Conservation (phyloP, 2,888 invertebrate genomes). For the Cerceris ruficornis region DNA sequence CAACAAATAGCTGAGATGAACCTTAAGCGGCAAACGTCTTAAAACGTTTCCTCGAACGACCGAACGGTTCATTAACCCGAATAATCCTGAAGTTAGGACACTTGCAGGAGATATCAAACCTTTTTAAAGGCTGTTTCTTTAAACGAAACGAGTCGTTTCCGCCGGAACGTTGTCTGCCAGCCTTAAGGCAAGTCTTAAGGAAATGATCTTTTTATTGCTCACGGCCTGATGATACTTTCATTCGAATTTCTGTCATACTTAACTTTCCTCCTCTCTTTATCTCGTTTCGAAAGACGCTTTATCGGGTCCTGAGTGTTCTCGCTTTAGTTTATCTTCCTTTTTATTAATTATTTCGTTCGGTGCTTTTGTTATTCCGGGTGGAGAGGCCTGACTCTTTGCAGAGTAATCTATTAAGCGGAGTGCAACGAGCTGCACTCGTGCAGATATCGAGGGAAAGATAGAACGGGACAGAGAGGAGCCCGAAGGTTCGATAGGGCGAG, state of each 20-base stretch:
- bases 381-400: conserved; percentile 36
- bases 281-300: too few relatives aligned
- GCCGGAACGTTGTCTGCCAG: neutral
- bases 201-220: conserved; percentile 57
- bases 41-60: conserved; percentile 41
- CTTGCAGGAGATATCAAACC: conserved; percentile 38
- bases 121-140: conserved; percentile 36
- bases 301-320: too few relatives aligned
- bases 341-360: conserved; percentile 44
- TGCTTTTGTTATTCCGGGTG: conserved; percentile 16
- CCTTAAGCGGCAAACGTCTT: conserved; percentile 43
- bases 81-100: conserved; percentile 47
- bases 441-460: conserved; percentile 36
- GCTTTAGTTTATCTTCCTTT: neutral
- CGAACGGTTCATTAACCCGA: conserved; percentile 53
- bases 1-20: neutral
- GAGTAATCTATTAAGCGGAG: conserved; percentile 57
- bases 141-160: conserved; percentile 43
- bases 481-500: conserved; percentile 25
- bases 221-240: conserved; percentile 30
- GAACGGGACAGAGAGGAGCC: conserved; percentile 27
- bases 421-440: conserved; percentile 29
- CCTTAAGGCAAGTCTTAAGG: conserved; percentile 7
- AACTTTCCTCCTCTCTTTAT: neutral
- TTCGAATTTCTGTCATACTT: conserved; percentile 6